These are phyloP conservation scores for Zingel zingel DNA, from an alignment of 2,113 vertebrate genomes.

Conservation along the genomic window DNA sequence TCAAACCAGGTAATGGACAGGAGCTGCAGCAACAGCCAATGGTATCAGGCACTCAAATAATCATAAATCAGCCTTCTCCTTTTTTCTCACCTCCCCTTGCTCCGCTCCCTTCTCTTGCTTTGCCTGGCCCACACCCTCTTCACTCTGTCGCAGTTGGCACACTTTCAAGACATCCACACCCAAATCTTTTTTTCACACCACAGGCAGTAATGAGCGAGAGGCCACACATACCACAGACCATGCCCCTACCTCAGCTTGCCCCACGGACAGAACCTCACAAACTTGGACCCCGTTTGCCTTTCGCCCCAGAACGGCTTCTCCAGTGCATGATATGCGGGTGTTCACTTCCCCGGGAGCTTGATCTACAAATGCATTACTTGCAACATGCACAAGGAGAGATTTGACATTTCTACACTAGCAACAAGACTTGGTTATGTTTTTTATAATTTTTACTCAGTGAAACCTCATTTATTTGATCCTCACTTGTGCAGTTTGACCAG, in stretches of 20 bases:
- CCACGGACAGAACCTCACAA: conserved; percentile 76
- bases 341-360: conserved; percentile 82
- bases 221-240: conserved; percentile 74
- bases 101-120: conserved; percentile 74
- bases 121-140: conserved; percentile 78
- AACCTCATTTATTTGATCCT: conserved; percentile 53
- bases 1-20: conserved; percentile 73
- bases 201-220: conserved; percentile 79
- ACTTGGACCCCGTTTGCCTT: conserved; percentile 78
- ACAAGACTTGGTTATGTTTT: conserved; percentile 35
- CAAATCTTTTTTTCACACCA: conserved; percentile 81
- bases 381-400: conserved; percentile 86
- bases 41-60: conserved; percentile 77
- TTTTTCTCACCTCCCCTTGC: conserved; percentile 80
- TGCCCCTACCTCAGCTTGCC: conserved; percentile 77
- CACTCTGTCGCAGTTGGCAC: conserved; percentile 78
- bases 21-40: conserved; percentile 78
- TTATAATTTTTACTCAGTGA: conserved; percentile 24
- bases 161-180: conserved; percentile 75
- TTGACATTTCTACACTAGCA: conserved; percentile 62
- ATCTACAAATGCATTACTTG: conserved; percentile 87
- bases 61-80: conserved; percentile 80
- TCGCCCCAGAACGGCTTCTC: conserved; percentile 79
- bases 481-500: conserved; percentile 26
- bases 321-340: conserved; percentile 87